Conservation (phyloP, 2,888 invertebrate genomes). For the Tinea pellionella region DNA sequence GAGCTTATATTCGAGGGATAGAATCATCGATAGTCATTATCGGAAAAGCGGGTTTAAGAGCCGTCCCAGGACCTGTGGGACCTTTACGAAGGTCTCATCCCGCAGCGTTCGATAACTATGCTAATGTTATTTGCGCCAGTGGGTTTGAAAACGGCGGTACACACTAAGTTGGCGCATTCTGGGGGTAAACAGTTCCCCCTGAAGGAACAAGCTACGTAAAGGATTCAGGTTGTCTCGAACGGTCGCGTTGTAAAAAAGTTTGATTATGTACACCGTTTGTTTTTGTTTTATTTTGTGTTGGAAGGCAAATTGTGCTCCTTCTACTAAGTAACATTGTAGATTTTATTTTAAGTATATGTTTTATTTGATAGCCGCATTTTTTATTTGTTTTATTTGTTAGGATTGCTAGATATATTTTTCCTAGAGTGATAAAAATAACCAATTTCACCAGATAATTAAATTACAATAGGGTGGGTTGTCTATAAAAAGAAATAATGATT, state of each 20-base stretch:
- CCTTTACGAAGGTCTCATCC: conserved; percentile 65
- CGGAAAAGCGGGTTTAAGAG: conserved; percentile 66
- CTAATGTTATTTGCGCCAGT: conserved; percentile 68
- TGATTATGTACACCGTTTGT: background rate
- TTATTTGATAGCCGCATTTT: too few relatives aligned
- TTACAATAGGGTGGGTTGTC: too few relatives aligned
- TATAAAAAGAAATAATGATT: too few relatives aligned
- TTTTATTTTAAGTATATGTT: background rate
- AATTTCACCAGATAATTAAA: too few relatives aligned
- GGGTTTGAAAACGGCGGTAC: conserved; percentile 55
- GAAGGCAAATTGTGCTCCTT: background rate
- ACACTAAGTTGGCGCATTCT: conserved; percentile 20
- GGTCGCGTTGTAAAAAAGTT: conserved; percentile 6
- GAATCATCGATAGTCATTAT: conserved; percentile 69
- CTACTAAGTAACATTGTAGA: background rate
- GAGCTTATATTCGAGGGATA: conserved; percentile 43
- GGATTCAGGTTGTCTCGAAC: conserved; percentile 1
- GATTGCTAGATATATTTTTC: too few relatives aligned
- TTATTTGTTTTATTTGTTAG: too few relatives aligned
- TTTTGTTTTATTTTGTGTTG: background rate
- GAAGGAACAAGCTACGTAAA: conserved; percentile 2
- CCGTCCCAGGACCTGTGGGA: conserved; percentile 56
- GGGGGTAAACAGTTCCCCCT: background rate
- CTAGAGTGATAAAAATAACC: too few relatives aligned
- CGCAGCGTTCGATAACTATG: conserved; percentile 66